Percentiles rank a stretch among this genome's conserved stretches.
These are phyloP conservation scores for Ametastegia equiseti DNA, from an alignment of 2,888 invertebrate species.

Conservation along the genomic window DNA sequence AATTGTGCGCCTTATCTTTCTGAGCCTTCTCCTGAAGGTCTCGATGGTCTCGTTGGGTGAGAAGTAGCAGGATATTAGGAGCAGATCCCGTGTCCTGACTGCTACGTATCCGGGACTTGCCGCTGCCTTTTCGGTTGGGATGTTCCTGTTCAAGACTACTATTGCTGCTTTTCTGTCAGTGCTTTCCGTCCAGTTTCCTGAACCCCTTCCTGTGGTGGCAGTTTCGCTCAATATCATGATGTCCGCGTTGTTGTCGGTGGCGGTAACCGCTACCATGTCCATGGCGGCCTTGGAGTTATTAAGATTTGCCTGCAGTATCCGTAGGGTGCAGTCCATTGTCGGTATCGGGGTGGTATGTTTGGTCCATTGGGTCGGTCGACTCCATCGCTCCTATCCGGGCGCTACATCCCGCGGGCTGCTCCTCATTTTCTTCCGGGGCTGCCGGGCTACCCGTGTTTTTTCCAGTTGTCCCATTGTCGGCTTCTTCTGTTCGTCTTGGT, in stretches of 20 bases:
- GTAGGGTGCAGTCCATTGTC: no score
- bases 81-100: not conserved
- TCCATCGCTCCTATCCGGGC: no score
- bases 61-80: not conserved
- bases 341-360: no score
- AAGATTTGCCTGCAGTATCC: not conserved
- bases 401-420: no score
- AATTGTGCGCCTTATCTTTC: not conserved
- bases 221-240: not conserved
- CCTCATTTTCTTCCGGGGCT: no score
- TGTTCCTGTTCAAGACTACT: not conserved
- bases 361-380: no score
- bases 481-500: no score
- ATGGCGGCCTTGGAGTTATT: not conserved
- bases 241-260: not conserved
- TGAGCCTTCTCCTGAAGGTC: not conserved
- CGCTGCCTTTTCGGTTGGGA: not conserved
- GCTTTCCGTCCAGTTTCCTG: not conserved
- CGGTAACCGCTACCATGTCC: not conserved
- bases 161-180: not conserved
- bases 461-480: no score
- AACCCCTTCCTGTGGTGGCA: not conserved
- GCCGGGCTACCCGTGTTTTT: no score
- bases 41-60: not conserved
- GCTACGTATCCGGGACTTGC: not conserved